Percentiles rank a stretch among this genome's conserved stretches.
phyloP scores from a whole-genome alignment of 2,113 vertebrate species.

The Australoheros scitulus region DNA sequence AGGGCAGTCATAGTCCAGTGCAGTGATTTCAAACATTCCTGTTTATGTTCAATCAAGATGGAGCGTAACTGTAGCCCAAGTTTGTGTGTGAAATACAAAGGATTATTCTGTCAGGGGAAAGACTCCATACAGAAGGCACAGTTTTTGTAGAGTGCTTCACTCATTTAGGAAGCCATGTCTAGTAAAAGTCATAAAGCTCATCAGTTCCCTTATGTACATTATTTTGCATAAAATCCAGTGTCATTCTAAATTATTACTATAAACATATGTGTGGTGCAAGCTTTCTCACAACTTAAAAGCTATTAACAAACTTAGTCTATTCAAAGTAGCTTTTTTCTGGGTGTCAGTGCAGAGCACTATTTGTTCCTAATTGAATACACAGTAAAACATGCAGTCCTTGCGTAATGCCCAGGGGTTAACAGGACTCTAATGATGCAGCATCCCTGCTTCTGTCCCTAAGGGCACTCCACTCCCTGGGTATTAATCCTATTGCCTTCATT shows the following conservation, averaged over 20 bases:
- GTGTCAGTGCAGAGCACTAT: conserved; percentile 41
- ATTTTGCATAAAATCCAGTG: neutral
- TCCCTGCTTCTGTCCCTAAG: conserved; percentile 53
- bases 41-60: conserved; percentile 95
- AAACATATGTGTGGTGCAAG: neutral
- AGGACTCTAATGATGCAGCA: conserved; percentile 70
- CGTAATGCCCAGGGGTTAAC: conserved; percentile 50
- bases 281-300: neutral
- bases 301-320: neutral
- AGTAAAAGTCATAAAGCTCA: neutral
- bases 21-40: conserved; percentile 91
- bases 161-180: conserved; percentile 31
- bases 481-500: conserved; percentile 80
- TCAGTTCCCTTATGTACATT: neutral
- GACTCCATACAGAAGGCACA: conserved; percentile 52
- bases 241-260: neutral
- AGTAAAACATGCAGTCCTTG: conserved; percentile 18
- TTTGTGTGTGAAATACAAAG: conserved; percentile 52
- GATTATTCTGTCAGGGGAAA: conserved; percentile 48
- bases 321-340: conserved; percentile 4
- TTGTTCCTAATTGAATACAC: conserved; percentile 37
- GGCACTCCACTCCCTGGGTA: conserved; percentile 66
- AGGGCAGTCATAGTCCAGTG: conserved; percentile 88
- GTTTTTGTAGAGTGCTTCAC: conserved; percentile 56
- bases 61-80: conserved; percentile 67